Evolutionary conservation across 53 echinoderm and acorn worm species (phyloP), one percentile per base, ranked within the genome.

Genomic region (Holothuria scabra): DNA sequence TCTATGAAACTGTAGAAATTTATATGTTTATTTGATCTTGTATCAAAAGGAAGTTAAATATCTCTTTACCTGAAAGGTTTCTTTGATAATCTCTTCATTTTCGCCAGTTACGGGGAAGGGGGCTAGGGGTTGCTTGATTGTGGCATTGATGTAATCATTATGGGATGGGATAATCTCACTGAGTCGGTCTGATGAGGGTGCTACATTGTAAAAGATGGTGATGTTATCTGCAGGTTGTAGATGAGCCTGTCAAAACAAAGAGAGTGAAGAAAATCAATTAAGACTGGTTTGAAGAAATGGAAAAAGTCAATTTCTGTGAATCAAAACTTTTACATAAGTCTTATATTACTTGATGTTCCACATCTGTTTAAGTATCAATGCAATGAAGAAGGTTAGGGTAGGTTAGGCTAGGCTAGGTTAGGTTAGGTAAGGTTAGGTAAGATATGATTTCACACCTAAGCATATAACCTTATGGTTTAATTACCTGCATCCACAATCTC

Each of bases 161-260:
- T 99, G 99, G 52, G 89, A 75, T 21, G 86, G 85, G 74, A 99
- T 94, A 83, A 99, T 89, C 46, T 89, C 48, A 5, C 83, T 38
- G 23, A 99, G 86, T 5, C 91, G 82, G 34, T 92, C 99, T 13
- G 79, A 85, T 4, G 92, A 58, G 20, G 99, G 94, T 2, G 72
- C 81, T 26, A 99, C 99, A 56, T 87, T 81, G 63, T 92, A 95
- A 85, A 91, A 99, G 83, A 99, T 87, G 76, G 93, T 93, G 89
- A 99, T 95, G 67, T 93, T 89, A 69, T 95, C 94, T 11, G 84
- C 82, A 1, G 99, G 99, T 59, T 90, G 83, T 37, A 99, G 91
- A 65, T 86, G 71, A 26, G 89, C 99, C 99, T 99, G 65, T 28
- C 65, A 74, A 7, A 44, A 69, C 32, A 56, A 59, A 29, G 69